Conservation (phyloP, 2,797 vertebrate genomes). For the Syngnathus rostellatus region DNA sequence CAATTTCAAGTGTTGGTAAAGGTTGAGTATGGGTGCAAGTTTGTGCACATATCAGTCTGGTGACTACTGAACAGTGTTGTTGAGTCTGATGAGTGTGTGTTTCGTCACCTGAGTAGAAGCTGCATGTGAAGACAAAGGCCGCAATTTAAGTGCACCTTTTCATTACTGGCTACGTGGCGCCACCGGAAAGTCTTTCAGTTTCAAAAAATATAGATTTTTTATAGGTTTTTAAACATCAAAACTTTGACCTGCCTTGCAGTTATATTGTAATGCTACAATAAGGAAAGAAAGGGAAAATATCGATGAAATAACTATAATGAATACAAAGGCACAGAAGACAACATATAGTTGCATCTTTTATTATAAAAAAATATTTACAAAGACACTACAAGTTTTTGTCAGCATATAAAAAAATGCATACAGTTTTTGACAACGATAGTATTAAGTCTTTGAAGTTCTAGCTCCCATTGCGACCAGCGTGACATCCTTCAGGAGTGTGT, state of each 20-base stretch:
- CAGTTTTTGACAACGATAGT: conserved; percentile 64
- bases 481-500: conserved; percentile 69
- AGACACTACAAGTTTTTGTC: conserved; percentile 72
- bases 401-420: conserved; percentile 76
- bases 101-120: conserved; percentile 6
- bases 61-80: background rate
- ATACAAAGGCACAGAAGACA: conserved; percentile 19
- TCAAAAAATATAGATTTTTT: too few species aligned
- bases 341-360: conserved; percentile 71
- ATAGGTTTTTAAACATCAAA: too few species aligned
- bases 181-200: background rate
- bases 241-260: too few species aligned
- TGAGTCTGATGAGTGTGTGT: background rate
- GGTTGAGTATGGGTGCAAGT: background rate
- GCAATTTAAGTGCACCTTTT: background rate
- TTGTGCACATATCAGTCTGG: background rate
- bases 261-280: too few species aligned
- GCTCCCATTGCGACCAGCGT: conserved; percentile 69
- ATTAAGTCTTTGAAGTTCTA: conserved; percentile 72
- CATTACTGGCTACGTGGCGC: background rate
- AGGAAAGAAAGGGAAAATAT: too few species aligned
- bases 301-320: too few species aligned
- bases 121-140: conserved; percentile 32
- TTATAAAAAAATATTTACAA: conserved; percentile 80
- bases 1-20: background rate